These are phyloP conservation scores for Accipiter cooperii DNA, from an alignment of 2,113 vertebrate genomes.

Conservation along the genomic window DNA sequence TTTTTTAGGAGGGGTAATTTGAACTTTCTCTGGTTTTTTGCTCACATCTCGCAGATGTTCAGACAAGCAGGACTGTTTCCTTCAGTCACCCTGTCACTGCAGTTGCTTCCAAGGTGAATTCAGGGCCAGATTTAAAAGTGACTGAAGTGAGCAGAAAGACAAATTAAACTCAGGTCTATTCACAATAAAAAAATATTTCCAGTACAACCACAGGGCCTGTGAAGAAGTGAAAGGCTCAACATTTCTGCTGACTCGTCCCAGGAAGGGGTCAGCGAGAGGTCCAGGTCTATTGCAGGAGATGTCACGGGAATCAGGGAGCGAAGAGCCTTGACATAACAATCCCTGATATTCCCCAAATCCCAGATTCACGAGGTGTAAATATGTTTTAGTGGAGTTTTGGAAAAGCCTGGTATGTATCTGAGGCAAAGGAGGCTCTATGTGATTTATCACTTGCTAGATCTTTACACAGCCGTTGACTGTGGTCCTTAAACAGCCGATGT, in stretches of 20 bases:
- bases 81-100: not conserved
- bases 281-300: not conserved
- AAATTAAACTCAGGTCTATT: not conserved
- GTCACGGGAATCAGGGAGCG: not conserved
- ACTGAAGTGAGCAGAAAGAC: not conserved
- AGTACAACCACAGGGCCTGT: not conserved
- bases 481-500: not conserved
- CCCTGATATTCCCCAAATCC: not conserved
- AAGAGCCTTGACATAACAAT: not conserved
- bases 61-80: not conserved
- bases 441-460: not conserved
- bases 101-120: not conserved
- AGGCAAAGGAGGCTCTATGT: not conserved
- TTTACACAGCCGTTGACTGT: not conserved
- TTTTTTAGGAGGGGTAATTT: slow-evolving; percentile 23
- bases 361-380: not conserved
- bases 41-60: slow-evolving; percentile 12
- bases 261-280: not conserved
- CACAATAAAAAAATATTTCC: not conserved
- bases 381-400: not conserved
- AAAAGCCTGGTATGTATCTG: not conserved
- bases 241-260: not conserved
- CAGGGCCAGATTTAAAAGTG: not conserved
- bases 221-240: not conserved
- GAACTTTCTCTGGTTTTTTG: not conserved